Evolutionary conservation across 2,113 vertebrate genomes (phyloP), one percentile per base, ranked within the genome.

Genomic region (Halichoerus grypus): DNA sequence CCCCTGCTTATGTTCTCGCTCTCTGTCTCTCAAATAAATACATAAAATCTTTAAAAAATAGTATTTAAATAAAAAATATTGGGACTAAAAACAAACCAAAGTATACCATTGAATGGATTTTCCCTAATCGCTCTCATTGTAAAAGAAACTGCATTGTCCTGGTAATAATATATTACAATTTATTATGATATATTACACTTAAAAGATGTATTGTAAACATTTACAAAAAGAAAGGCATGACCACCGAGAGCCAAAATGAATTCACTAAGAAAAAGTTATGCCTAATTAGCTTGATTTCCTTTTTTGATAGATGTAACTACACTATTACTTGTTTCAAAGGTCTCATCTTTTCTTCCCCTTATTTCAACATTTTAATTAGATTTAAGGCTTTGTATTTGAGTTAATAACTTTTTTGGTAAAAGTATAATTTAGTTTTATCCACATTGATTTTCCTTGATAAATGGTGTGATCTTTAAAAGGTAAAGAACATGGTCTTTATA

Each of bases 391-490:
- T 85, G 26, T 84, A 65, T 89, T 77, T 95, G 49, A 72, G 19
- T 74, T 86, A 19, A 22, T 65, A 69, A 24, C 19, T 82, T 55
- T 84, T 85, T 93, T 77, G 16, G 15, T 72, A 33, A 93, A 84
- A 67, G 42, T 16, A 69, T 87, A 12, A 81, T 95, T 87, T 94
- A 61, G 13, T 69, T 81, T 85, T 84, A 77, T 92, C 46, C 42
- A 24, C n/a, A 51, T 90, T 91, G 31, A 36, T 96, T 94, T 87
- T 94, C 55, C 88, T 96, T 92, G 28, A 88, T 96, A 84, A 79
- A 36, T 42, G 36, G 14, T 81, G n/a, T 92, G 55, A 94, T 39
- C 16, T 74, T 88, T 95, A 84, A 88, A 86, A 76, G 83, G 26
- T 72, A 36, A 89, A 51, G 33, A 51, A 87, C n/a, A 46, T 90